A percentile compares a stretch with the other conserved stretches of the same genome.
phyloP scores from a whole-genome alignment of 2,113 vertebrate species.

The Daubentonia madagascariensis region DNA sequence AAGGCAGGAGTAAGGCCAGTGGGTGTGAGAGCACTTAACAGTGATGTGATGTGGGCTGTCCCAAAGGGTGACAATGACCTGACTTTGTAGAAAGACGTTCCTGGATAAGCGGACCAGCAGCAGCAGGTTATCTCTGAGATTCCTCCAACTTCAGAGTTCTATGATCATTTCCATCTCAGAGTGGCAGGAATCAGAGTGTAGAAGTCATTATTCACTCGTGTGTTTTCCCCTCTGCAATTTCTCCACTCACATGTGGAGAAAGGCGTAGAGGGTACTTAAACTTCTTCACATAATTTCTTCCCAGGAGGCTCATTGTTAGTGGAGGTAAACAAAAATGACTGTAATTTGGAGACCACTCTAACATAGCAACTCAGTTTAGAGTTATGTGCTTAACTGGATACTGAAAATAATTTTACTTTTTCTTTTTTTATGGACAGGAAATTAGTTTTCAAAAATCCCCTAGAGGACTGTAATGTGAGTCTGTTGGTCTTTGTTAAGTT shows the following conservation, averaged over 20 bases:
- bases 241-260: conserved; percentile 2
- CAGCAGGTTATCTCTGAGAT: not conserved
- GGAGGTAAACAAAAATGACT: conserved; percentile 46
- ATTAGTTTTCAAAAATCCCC: conserved; percentile 60
- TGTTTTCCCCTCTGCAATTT: not conserved
- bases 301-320: conserved; percentile 44
- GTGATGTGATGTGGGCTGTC: not conserved
- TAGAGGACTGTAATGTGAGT: conserved; percentile 31
- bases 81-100: not conserved
- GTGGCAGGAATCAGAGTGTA: not conserved
- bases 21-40: not conserved
- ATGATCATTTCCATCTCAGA: rapidly evolving
- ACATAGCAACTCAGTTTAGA: not conserved
- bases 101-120: not conserved
- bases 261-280: conserved; percentile 14
- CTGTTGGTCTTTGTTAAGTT: conserved; percentile 58
- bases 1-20: not conserved
- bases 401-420: conserved; percentile 62
- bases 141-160: not conserved
- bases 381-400: conserved; percentile 49
- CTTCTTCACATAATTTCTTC: conserved; percentile 54
- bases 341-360: conserved; percentile 18
- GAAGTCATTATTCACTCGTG: conserved; percentile 17
- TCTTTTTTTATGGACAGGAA: conserved; percentile 52
- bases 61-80: not conserved